Percentiles rank a stretch among this genome's conserved stretches.
Conservation (phyloP, 2,113 vertebrate genomes). For the Ursus arctos region DNA sequence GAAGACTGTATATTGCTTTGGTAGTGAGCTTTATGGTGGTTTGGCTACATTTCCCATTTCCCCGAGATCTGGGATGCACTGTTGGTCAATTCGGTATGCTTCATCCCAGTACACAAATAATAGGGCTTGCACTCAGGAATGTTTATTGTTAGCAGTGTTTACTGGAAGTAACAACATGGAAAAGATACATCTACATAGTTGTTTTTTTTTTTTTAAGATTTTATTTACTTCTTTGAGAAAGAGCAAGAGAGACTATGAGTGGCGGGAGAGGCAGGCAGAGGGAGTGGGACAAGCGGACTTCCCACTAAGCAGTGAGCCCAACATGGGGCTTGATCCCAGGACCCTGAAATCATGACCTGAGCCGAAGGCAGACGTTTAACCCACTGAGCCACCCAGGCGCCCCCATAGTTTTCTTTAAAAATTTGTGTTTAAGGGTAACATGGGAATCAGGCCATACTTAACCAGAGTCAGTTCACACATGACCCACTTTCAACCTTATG, state of each 20-base stretch:
- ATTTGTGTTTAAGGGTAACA: background rate
- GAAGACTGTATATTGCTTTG: background rate
- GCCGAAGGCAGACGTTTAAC: background rate
- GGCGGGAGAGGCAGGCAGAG: background rate
- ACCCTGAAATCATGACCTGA: background rate
- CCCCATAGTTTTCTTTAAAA: background rate
- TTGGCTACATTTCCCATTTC: rapidly evolving
- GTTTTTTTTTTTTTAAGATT: background rate
- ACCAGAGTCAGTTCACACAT: background rate
- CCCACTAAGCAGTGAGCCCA: background rate
- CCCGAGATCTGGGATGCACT: rapidly evolving
- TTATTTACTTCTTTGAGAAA: background rate
- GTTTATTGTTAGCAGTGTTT: no score
- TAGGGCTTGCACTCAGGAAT: no score
- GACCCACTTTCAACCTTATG: background rate
- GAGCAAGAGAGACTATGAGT: background rate
- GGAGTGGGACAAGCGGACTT: background rate
- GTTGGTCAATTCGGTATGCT: rapidly evolving
- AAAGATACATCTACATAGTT: background rate
- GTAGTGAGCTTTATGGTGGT: no score
- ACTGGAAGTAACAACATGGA: background rate
- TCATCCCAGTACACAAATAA: no score
- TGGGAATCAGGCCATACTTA: rapidly evolving
- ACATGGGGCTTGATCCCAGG: rapidly evolving
- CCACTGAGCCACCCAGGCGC: background rate